phyloP scores from a whole-genome alignment of 2,797 vertebrate species.

The Pseudochirops corinnae region DNA sequence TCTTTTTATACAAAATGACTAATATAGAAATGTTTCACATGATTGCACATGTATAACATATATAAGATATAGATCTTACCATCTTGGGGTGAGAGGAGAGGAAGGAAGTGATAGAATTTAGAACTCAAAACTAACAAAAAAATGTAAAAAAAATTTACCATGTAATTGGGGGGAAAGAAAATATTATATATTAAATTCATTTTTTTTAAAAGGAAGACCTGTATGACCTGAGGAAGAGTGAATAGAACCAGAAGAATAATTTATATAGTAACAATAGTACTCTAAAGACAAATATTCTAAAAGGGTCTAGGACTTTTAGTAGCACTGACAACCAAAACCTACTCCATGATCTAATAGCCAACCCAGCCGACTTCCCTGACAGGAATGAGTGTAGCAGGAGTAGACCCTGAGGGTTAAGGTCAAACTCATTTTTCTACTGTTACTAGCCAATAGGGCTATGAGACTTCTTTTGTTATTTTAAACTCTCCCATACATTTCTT shows the following conservation, averaged over 20 bases:
- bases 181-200: too few species aligned
- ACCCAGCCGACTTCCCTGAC: neutral
- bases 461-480: neutral
- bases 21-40: too few species aligned
- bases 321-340: neutral
- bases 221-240: neutral
- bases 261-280: neutral
- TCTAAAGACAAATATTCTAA: neutral
- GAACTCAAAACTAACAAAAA: too few species aligned
- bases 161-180: too few species aligned
- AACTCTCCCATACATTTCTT: neutral
- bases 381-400: neutral
- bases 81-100: too few species aligned
- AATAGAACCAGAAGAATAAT: neutral
- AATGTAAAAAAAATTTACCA: too few species aligned
- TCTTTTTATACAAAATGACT: too few species aligned
- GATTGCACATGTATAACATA: too few species aligned
- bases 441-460: neutral
- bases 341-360: neutral
- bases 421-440: neutral
- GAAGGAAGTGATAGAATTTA: too few species aligned
- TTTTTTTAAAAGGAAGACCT: neutral
- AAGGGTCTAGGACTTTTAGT: neutral
- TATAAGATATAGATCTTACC: too few species aligned
- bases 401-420: neutral